These are phyloP conservation scores for Dendropsophus ebraccatus DNA, from an alignment of 2,113 vertebrate genomes.

Conservation along the genomic window DNA sequence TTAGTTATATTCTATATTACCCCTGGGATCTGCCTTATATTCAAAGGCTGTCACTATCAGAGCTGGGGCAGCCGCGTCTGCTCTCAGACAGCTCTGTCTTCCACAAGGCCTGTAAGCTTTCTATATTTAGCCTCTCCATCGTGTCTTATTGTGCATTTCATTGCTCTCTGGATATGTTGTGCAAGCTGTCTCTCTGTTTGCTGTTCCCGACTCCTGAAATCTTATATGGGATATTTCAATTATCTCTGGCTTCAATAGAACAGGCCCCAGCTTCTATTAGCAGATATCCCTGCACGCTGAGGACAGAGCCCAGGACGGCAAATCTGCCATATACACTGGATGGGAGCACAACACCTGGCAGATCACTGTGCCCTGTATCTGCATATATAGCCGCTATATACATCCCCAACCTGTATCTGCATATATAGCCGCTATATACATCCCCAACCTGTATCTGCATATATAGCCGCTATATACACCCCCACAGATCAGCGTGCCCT, in stretches of 20 bases:
- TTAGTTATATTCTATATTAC: conserved; percentile 15
- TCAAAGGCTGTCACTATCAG: background rate
- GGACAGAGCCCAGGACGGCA: no score
- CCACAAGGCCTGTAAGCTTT: background rate
- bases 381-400: no score
- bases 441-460: no score
- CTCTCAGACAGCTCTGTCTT: background rate
- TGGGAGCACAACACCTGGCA: no score
- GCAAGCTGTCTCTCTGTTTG: background rate
- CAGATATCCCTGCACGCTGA: no score
- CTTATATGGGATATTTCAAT: background rate
- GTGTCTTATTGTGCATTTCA: background rate
- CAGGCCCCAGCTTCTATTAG: background rate
- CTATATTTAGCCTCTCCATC: background rate
- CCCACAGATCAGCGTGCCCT: no score
- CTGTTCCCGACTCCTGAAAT: background rate
- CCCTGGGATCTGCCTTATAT: background rate
- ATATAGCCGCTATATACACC: no score
- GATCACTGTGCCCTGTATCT: no score
- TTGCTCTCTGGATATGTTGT: background rate
- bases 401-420: no score
- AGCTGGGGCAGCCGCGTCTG: background rate
- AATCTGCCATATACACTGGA: no score
- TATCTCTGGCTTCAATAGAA: background rate
- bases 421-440: no score